phyloP scores from a whole-genome alignment of 2,888 invertebrate genomes.

The Ormyrus nitidulus region DNA sequence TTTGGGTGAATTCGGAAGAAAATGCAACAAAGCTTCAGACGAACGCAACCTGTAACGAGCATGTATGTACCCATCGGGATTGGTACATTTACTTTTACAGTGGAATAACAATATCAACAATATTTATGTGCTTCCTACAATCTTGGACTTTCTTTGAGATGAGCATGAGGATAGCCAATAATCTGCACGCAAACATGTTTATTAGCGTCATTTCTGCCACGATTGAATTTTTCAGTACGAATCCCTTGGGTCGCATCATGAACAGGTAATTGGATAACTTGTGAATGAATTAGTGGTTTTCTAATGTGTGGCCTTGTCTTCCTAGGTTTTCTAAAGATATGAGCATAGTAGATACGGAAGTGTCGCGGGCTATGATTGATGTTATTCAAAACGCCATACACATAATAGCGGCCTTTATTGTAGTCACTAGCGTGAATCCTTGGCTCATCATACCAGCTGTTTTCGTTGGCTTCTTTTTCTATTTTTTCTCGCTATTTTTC shows the following conservation, averaged over 20 bases:
- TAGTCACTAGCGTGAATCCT: constrained; percentile 85
- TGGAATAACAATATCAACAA: constrained; percentile 71
- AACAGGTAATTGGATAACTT: constrained; percentile 77
- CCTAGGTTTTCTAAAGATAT: constrained; percentile 91
- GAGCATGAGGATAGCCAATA: constrained; percentile 87
- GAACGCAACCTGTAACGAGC: constrained; percentile 18
- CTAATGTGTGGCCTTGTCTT: too few relatives aligned
- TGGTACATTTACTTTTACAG: constrained; percentile 78
- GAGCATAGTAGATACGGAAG: constrained; percentile 81
- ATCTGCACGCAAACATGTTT: constrained; percentile 91
- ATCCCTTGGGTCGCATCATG: constrained; percentile 88
- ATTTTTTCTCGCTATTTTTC: constrained; percentile 84
- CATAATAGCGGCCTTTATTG: constrained; percentile 73
- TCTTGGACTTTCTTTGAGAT: constrained; percentile 78
- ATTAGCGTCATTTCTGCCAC: constrained; percentile 86
- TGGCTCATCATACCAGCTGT: constrained; percentile 84
- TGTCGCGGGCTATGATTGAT: constrained; percentile 80
- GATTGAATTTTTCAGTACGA: constrained; percentile 91
- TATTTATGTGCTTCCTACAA: constrained; percentile 73
- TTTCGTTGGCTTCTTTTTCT: constrained; percentile 83
- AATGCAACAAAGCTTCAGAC: constrained; percentile 54
- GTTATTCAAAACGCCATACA: constrained; percentile 81
- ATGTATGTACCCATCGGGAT: constrained; percentile 63
- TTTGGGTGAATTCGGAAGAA: constrained; percentile 78
- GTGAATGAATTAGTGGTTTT: neutral